Percentiles rank a stretch among this genome's conserved stretches.
phyloP scores from a whole-genome alignment of 2,888 invertebrate genomes.

The Cerastis leucographa region DNA sequence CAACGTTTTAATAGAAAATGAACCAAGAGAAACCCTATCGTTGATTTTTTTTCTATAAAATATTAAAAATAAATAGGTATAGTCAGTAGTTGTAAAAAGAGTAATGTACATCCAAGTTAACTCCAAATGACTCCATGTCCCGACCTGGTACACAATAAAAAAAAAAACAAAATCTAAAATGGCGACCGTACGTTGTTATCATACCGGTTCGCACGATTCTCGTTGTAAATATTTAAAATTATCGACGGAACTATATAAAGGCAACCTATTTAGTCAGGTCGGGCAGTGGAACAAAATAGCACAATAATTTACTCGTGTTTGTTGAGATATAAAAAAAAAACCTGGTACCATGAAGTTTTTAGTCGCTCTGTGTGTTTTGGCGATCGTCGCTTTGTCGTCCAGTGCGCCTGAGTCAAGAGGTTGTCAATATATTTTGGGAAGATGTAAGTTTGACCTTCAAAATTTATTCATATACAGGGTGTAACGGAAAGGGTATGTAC shows the following conservation, averaged over 20 bases:
- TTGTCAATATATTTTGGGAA: constrained; percentile 71
- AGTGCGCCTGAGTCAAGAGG: constrained; percentile 70
- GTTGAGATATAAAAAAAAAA: constrained; percentile 35
- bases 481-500: too few relatives aligned
- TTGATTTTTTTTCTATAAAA: too few relatives aligned
- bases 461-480: neutral
- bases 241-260: constrained; percentile 45
- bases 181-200: constrained; percentile 21
- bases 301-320: constrained; percentile 33
- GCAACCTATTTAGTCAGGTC: constrained; percentile 24
- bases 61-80: too few relatives aligned
- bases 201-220: constrained; percentile 33
- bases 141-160: neutral
- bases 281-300: constrained; percentile 42
- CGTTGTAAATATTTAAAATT: constrained; percentile 25
- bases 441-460: constrained; percentile 29
- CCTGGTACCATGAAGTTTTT: constrained; percentile 68
- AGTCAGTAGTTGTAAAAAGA: too few relatives aligned
- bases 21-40: too few relatives aligned
- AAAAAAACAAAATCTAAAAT: constrained; percentile 27
- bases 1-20: too few relatives aligned
- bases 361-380: constrained; percentile 61
- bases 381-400: constrained; percentile 63
- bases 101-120: too few relatives aligned
- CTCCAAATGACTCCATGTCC: neutral